Conservation (phyloP, 1,140 invertebrate species). For the Listronotus bonariensis region DNA sequence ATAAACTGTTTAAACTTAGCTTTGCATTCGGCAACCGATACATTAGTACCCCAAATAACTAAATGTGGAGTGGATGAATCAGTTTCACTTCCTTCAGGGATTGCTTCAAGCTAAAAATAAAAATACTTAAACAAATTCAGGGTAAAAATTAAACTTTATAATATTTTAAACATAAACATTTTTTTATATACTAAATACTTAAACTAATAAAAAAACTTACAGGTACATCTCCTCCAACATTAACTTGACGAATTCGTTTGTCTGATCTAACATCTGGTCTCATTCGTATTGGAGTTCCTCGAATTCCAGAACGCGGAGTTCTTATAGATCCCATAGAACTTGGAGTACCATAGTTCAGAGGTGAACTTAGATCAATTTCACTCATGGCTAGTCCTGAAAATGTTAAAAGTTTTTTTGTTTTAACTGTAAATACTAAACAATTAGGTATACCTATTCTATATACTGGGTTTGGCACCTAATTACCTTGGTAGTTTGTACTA, state of each 20-base stretch:
- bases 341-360: constrained; percentile 92
- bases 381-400: constrained; percentile 59
- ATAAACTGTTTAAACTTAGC: constrained; percentile 89
- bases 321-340: constrained; percentile 79
- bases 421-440: not conserved
- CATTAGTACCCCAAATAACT: constrained; percentile 98
- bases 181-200: too few relatives aligned
- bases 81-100: constrained; percentile 61
- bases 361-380: constrained; percentile 91
- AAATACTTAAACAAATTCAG: not conserved
- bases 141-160: too few relatives aligned
- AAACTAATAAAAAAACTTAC: constrained; percentile 11
- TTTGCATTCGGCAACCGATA: constrained; percentile 87
- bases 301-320: constrained; percentile 79
- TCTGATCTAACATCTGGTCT: constrained; percentile 85
- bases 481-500: too few relatives aligned
- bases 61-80: constrained; percentile 76
- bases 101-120: constrained; percentile 58
- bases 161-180: too few relatives aligned
- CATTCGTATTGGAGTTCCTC: constrained; percentile 83
- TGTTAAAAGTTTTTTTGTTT: not conserved
- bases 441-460: not conserved
- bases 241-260: constrained; percentile 78
- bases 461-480: not conserved
- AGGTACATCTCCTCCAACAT: constrained; percentile 64